These are phyloP conservation scores for Calliopsis andreniformis DNA, from an alignment of 1,140 invertebrate species.

Conservation along the genomic window DNA sequence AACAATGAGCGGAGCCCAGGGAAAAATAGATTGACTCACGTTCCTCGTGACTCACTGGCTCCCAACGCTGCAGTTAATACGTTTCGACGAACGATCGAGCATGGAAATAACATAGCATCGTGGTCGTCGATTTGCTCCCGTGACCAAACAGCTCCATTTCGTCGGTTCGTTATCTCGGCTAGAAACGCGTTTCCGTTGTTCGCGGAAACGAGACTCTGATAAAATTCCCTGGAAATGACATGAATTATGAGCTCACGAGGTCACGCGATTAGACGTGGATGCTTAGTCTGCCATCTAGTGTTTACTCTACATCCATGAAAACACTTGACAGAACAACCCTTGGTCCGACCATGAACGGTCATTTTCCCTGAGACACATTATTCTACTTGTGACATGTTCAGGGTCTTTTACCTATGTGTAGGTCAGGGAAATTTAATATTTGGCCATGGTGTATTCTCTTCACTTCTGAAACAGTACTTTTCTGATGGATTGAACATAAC, in stretches of 20 bases:
- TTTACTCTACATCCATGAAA: constrained; percentile 32
- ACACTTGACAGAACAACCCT: constrained; percentile 16
- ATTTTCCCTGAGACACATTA: constrained; percentile 19
- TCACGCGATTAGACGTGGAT: constrained; percentile 41
- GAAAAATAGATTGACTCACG: constrained; percentile 31
- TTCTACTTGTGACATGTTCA: constrained; percentile 34
- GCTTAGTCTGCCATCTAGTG: constrained; percentile 47
- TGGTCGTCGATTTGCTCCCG: neutral
- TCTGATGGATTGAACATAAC: too few relatives aligned
- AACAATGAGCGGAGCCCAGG: constrained; percentile 16
- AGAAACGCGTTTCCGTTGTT: constrained; percentile 23
- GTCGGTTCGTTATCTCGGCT: constrained; percentile 3
- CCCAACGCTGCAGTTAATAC: neutral
- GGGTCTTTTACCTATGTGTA: too few relatives aligned
- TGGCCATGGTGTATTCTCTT: too few relatives aligned
- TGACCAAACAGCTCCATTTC: neutral
- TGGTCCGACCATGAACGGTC: neutral
- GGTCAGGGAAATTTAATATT: too few relatives aligned
- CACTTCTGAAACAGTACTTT: too few relatives aligned
- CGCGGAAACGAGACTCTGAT: constrained; percentile 9
- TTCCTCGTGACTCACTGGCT: constrained; percentile 15
- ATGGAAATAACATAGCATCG: neutral
- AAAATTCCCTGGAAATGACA: neutral
- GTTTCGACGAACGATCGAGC: neutral
- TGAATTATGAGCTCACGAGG: constrained; percentile 11